Conservation (phyloP, 2,888 invertebrate genomes). For the Drosophila colorata region DNA sequence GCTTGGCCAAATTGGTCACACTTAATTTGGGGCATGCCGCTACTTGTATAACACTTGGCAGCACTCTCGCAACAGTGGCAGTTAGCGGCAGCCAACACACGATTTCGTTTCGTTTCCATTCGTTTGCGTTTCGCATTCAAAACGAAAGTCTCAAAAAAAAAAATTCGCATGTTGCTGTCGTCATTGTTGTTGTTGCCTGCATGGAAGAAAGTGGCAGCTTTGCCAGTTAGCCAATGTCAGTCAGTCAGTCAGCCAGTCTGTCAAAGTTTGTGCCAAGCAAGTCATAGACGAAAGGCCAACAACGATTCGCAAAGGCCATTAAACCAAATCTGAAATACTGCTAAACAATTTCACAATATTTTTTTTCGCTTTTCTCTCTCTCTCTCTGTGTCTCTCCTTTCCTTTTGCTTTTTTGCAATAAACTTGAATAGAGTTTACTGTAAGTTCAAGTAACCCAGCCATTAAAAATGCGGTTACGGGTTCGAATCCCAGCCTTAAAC, state of each 20-base stretch:
- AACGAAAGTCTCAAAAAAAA: conserved; percentile 40
- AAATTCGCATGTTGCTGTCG: conserved; percentile 3
- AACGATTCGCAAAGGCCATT: conserved; percentile 17
- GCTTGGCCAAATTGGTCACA: conserved; percentile 44
- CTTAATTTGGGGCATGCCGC: conserved; percentile 54
- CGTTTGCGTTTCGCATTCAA: conserved; percentile 40
- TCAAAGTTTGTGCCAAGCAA: conserved; percentile 9
- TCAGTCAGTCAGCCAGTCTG: conserved; percentile 21
- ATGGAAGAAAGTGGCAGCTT: conserved; percentile 45
- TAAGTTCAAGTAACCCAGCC: neutral
- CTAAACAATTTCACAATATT: conserved; percentile 45
- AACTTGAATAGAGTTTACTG: neutral
- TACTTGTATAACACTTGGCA: conserved; percentile 45
- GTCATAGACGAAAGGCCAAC: conserved; percentile 11
- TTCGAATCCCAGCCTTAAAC: no score
- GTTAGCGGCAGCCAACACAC: conserved; percentile 1
- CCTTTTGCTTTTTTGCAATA: neutral
- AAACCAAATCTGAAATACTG: conserved; percentile 33
- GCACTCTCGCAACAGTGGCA: conserved; percentile 1
- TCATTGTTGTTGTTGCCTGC: neutral
- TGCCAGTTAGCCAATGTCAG: conserved; percentile 20
- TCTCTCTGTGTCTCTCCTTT: neutral
- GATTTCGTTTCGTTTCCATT: conserved; percentile 25
- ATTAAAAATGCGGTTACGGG: neutral
- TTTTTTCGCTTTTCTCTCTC: neutral